Evolutionary conservation across 2,113 vertebrate species (phyloP), one percentile per base, ranked within the genome.

Genomic region (Micronisus gabar): DNA sequence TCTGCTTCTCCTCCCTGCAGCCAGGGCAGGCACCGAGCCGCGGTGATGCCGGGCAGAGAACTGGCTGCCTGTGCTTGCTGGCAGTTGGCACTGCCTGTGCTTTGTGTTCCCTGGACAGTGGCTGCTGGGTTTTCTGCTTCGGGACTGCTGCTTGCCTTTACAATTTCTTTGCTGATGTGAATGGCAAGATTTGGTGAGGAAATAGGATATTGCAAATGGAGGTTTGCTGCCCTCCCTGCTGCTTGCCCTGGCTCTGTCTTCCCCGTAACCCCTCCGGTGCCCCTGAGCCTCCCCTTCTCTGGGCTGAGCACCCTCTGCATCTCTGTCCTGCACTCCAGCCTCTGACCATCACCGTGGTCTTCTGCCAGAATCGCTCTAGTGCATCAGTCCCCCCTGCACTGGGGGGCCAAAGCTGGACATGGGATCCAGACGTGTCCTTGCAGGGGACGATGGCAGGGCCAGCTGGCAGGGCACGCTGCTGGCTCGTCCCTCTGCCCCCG

Each of bases 291-390:
- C 22, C n/a, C 13, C 30, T 25, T 26, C 55, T 22, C 25, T 3
- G 4, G 32, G 53, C n/a, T 59, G 52, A 80, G 76, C 10, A 15
- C 10, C 27, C 10, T 71, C 55, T 4, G 32, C 25, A 2, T 26
- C 65, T 55, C 61, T 47, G 50, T 41, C 55, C 41, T 19, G 23
- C 34, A 30, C 75, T 63, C 29, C 61, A 27, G 29, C 19, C 70
- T 41, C 53, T 0, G 1, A 5, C 48, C 65, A 4, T 52, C 53
- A 13, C 70, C 0, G 0, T 20, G 74, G 29, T 3, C 20, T 52
- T 22, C 26, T 63, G 81, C 48, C 2, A 0, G 29, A 6, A 45
- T 67, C 3, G 0, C 38, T 72, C 11, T 36, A 5, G 27, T 11
- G 0, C 6, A 2, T 40, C 1, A 1, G 4, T 47, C 2, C 11